Conservation (phyloP, 2,797 vertebrate species). For the Onychomys torridus region DNA sequence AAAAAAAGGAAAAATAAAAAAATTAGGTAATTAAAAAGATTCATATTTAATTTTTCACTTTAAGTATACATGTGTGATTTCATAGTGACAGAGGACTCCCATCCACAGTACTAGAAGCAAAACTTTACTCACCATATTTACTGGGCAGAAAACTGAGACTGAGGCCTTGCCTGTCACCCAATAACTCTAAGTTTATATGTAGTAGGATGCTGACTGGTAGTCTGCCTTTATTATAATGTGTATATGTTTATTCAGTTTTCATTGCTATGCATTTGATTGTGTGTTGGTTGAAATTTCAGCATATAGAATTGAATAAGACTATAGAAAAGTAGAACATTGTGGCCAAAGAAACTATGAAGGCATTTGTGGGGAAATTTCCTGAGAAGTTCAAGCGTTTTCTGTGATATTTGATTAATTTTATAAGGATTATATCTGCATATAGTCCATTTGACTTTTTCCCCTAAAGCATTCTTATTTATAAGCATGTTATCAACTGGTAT, state of each 20-base stretch:
- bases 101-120: neutral
- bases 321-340: neutral
- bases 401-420: constrained; percentile 46
- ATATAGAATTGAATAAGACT: constrained; percentile 8
- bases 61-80: neutral
- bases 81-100: neutral
- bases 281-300: neutral
- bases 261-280: neutral
- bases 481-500: constrained; percentile 17
- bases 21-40: constrained; percentile 27
- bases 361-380: neutral
- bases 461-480: neutral
- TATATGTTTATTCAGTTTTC: neutral
- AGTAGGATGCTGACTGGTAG: neutral
- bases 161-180: neutral
- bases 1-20: neutral
- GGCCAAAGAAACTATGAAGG: neutral
- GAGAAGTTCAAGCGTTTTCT: neutral
- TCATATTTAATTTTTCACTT: constrained; percentile 10
- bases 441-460: neutral
- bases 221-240: constrained; percentile 2
- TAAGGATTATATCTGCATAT: neutral
- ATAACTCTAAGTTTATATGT: neutral
- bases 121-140: neutral
- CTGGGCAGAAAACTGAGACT: neutral